Conservation (phyloP, 1,140 invertebrate species). For the Drosophila takahashii region DNA sequence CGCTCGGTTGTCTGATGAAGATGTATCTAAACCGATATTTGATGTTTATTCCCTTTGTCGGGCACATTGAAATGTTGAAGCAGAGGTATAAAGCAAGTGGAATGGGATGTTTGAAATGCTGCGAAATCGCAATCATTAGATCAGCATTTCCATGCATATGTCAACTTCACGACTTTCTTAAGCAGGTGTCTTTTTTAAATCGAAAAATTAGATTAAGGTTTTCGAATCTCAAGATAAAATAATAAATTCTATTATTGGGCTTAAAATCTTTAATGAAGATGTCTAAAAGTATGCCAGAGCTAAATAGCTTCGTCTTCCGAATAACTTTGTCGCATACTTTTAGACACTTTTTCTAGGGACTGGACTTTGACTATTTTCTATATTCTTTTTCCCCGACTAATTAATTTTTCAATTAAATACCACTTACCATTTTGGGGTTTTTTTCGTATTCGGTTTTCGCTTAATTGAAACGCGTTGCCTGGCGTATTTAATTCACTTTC, state of each 20-base stretch:
- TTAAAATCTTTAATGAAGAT: too few species aligned
- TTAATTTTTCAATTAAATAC: background rate
- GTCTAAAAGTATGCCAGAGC: too few species aligned
- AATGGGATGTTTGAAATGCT: constrained; percentile 24
- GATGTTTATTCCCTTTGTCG: constrained; percentile 77
- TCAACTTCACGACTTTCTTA: constrained; percentile 11
- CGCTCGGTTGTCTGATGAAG: constrained; percentile 66
- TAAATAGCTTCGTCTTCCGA: too few species aligned
- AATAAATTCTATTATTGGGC: too few species aligned
- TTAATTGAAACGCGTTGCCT: constrained; percentile 27
- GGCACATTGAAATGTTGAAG: constrained; percentile 66
- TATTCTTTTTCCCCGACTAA: background rate
- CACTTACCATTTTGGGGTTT: constrained; percentile 66
- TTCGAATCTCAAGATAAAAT: background rate
- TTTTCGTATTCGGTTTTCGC: constrained; percentile 13
- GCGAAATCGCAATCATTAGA: constrained; percentile 58
- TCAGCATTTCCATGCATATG: constrained; percentile 42
- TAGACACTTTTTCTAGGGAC: too few species aligned
- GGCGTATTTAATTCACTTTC: constrained; percentile 44
- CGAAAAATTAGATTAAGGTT: background rate
- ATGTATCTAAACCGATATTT: constrained; percentile 83
- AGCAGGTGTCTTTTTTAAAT: background rate
- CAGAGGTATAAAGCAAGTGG: constrained; percentile 16
- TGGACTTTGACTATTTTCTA: too few species aligned
- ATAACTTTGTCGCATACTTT: too few species aligned